Conservation (phyloP, 92 coral and sea anemone species). For the Isaurus tuberculatus region DNA sequence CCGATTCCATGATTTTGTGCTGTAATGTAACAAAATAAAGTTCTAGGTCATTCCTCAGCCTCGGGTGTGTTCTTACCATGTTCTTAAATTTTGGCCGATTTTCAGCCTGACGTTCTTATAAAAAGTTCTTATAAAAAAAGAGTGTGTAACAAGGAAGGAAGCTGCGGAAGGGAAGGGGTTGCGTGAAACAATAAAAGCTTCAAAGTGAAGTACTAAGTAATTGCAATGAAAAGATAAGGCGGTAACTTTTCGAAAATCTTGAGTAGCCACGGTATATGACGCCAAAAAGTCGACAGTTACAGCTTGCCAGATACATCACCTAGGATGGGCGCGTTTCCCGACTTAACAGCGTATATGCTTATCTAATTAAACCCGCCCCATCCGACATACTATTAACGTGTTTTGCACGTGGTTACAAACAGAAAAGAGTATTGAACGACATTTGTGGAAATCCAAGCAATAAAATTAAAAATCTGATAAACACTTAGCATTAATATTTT, state of each 20-base stretch:
- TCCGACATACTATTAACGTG: slow-evolving; percentile 14
- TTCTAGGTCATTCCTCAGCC: too few relatives aligned
- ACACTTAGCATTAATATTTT: neutral
- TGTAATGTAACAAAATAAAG: too few relatives aligned
- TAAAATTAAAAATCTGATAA: neutral
- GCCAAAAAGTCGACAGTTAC: slow-evolving; percentile 18
- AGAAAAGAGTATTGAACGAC: neutral
- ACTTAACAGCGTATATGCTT: neutral
- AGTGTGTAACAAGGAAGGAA: too few relatives aligned
- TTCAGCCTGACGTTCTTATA: too few relatives aligned
- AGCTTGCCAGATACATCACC: neutral
- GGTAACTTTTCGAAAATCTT: neutral
- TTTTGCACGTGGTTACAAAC: slow-evolving; percentile 28
- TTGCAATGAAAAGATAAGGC: slow-evolving; percentile 14
- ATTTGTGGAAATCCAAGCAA: neutral
- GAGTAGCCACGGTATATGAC: neutral
- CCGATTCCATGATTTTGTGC: too few relatives aligned
- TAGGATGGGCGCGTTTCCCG: slow-evolving; percentile 13
- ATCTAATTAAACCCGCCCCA: slow-evolving; percentile 12
- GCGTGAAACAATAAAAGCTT: neutral
- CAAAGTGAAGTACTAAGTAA: neutral
- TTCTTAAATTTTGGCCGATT: too few relatives aligned
- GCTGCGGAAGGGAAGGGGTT: too few relatives aligned
- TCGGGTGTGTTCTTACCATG: too few relatives aligned
- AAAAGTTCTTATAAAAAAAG: too few relatives aligned